phyloP scores from a whole-genome alignment of 2,888 invertebrate species.

The Drosophila kambysellisi region DNA sequence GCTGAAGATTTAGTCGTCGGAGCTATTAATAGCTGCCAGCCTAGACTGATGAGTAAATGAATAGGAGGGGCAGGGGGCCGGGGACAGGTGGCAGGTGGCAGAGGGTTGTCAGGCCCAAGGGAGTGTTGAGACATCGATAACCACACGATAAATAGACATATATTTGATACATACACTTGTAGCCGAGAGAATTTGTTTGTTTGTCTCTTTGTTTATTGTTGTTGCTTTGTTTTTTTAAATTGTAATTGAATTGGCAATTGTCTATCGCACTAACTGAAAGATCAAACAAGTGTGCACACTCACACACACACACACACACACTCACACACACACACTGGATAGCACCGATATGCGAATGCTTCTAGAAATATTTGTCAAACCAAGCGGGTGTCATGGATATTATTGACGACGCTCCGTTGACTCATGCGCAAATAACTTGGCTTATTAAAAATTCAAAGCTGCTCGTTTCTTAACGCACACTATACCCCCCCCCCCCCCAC shows the following conservation, averaged over 20 bases:
- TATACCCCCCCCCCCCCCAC: neutral
- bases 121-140: constrained; percentile 38
- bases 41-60: constrained; percentile 27
- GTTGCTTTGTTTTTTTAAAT: constrained; percentile 10
- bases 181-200: constrained; percentile 1
- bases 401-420: constrained; percentile 70
- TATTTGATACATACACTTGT: constrained; percentile 20
- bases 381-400: constrained; percentile 72
- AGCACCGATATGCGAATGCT: constrained; percentile 37
- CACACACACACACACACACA: constrained; percentile 25
- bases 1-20: constrained; percentile 52
- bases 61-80: neutral
- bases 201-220: neutral
- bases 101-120: constrained; percentile 8
- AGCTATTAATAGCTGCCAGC: constrained; percentile 63
- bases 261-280: constrained; percentile 59
- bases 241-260: constrained; percentile 53
- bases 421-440: constrained; percentile 76
- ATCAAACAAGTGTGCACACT: constrained; percentile 57
- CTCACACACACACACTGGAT: neutral
- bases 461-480: constrained; percentile 27
- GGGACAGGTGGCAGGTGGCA: neutral
- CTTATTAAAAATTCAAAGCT: constrained; percentile 76
- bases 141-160: constrained; percentile 3
- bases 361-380: constrained; percentile 77